Conservation (phyloP, 2,888 invertebrate species). For the Heliconius sara region DNA sequence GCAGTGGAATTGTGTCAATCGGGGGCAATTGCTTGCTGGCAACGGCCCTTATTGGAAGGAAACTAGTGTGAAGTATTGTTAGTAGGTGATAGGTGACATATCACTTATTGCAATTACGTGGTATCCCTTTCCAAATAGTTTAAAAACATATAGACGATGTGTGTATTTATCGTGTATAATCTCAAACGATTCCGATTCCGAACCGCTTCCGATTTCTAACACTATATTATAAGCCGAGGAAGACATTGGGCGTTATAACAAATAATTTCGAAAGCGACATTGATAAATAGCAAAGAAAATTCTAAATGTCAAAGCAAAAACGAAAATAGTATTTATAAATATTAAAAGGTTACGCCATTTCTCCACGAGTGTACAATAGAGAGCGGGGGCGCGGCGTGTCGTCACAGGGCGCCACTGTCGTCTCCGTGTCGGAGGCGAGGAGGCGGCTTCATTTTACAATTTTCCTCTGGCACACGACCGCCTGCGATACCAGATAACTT, state of each 20-base stretch:
- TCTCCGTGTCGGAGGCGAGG: slow-evolving; percentile 49
- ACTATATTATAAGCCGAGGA: neutral
- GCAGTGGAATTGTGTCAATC: too few relatives aligned
- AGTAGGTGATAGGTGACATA: too few relatives aligned
- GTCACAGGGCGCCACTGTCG: slow-evolving; percentile 62
- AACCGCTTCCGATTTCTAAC: too few relatives aligned
- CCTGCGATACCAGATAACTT: slow-evolving; percentile 69
- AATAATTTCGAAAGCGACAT: too few relatives aligned
- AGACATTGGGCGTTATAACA: neutral
- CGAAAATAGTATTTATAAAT: neutral
- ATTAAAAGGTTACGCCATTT: slow-evolving; percentile 10
- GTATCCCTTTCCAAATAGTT: too few relatives aligned
- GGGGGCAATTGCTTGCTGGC: too few relatives aligned
- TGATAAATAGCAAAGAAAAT: neutral
- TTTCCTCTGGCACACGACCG: slow-evolving; percentile 68
- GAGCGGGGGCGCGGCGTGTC: slow-evolving; percentile 56
- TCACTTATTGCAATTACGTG: too few relatives aligned
- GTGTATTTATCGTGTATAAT: too few relatives aligned
- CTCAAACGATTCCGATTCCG: too few relatives aligned
- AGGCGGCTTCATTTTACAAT: slow-evolving; percentile 65
- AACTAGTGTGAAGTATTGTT: too few relatives aligned
- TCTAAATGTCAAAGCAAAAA: neutral
- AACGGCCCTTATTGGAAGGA: too few relatives aligned
- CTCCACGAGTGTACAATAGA: slow-evolving; percentile 28
- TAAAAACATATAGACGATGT: too few relatives aligned